Evolutionary conservation across 2,888 invertebrate genomes (phyloP), one percentile per base, ranked within the genome.

Genomic region (Oscheius sp.): DNA sequence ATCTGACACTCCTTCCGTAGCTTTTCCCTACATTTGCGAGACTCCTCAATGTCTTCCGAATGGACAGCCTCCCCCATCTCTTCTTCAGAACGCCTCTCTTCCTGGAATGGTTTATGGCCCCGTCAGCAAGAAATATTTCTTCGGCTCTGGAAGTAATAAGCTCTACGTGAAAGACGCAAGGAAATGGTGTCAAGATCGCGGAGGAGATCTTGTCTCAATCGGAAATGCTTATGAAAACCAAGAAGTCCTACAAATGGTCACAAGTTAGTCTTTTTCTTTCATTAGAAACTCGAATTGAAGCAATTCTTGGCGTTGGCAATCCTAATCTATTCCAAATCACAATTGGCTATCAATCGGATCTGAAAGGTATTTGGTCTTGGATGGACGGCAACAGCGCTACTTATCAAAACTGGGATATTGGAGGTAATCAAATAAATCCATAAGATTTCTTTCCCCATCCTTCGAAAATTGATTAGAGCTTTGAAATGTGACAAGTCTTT

Each of bases 31-130:
- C 45, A 61, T 61, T 27, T 61, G 61, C 31, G 61, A 61, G 31
- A 61, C 61, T 29, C 61, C 61, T 23, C 61, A 61, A 45, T 61
- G 61, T 27, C 25, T 42, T 2, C 29, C 61, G 5, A 27, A 61
- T 27, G 61, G 61, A n/a, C 20, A n/a, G 42, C 45, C 61, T 5
- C 61, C 61, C 29, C 61, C 61, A 2, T 61, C 61, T 29, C 45
- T 61, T 3, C 45, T 61, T 15, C 42, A 45, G 31, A 61, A 61
- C 29, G 61, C 61, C 27, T 27, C 61, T 15, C 42, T 61, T 10
- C 61, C 61, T n/a, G 61, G 61, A 42, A 61, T 61, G 61, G 31
- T 45, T 5, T 61, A 61, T 27, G 61, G 61, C 5, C 61, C 61
- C 4, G 61, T 61, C n/a, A 25, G 27, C 0, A 42, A 27, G 17